Evolutionary conservation across 2,888 invertebrate species (phyloP).

Genomic region (Cataglyphis cursor): DNA sequence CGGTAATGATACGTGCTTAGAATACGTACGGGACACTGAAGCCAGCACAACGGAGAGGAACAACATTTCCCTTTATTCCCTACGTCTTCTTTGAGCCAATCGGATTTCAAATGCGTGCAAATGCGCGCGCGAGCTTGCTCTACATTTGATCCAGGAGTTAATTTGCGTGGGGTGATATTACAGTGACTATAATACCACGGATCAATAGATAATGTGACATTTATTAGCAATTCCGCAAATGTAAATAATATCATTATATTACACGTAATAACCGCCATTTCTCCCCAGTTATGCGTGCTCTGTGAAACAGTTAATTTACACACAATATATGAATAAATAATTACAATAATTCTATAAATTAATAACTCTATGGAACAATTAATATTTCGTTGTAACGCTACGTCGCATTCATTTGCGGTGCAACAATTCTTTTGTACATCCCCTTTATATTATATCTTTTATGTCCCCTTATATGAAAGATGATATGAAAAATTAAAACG

Average conservation of each 20-base stretch:
- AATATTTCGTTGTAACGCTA: background rate
- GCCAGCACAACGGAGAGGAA: background rate
- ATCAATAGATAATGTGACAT: constrained; percentile 39
- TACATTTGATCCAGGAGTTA: background rate
- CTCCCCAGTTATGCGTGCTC: background rate
- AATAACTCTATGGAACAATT: constrained; percentile 24
- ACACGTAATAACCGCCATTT: constrained; percentile 25
- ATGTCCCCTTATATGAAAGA: background rate
- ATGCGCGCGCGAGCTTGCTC: background rate
- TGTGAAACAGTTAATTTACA: constrained; percentile 36
- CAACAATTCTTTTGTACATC: background rate
- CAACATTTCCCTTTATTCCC: constrained; percentile 24
- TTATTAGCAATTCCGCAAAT: constrained; percentile 46
- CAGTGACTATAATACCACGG: constrained; percentile 12
- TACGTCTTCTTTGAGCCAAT: background rate
- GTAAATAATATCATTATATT: constrained; percentile 42
- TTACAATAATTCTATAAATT: constrained; percentile 46
- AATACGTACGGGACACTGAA: constrained; percentile 3
- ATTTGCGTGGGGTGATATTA: constrained; percentile 26
- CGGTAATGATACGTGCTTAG: constrained; percentile 37
- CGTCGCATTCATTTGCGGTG: background rate
- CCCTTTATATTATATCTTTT: background rate
- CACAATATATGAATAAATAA: constrained; percentile 17
- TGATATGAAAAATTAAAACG: constrained; percentile 20
- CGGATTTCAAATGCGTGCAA: background rate